Percentiles rank a stretch among this genome's conserved stretches.
These are phyloP conservation scores for Drosophila meridiana DNA, from an alignment of 2,888 invertebrate genomes.

Conservation along the genomic window DNA sequence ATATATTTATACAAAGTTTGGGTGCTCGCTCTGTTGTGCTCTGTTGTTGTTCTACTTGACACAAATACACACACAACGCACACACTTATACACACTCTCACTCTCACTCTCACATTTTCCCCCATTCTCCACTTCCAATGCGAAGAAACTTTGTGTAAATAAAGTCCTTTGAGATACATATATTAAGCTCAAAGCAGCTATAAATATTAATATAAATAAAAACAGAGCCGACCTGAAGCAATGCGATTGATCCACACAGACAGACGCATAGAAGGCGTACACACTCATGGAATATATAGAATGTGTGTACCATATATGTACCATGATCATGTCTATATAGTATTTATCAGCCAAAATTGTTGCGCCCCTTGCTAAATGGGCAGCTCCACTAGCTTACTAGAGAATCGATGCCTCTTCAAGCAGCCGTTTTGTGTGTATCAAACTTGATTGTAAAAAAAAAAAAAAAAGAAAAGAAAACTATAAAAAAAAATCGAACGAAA, in stretches of 20 bases:
- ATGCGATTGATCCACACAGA: conserved; percentile 77
- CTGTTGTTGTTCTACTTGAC: conserved; percentile 48
- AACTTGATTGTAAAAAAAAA: conserved; percentile 62
- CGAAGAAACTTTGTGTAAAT: conserved; percentile 83
- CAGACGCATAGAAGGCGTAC: conserved; percentile 56
- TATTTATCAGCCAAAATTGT: conserved; percentile 53
- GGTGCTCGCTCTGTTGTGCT: conserved; percentile 54
- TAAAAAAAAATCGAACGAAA: conserved; percentile 45
- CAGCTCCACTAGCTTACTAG: conserved; percentile 38
- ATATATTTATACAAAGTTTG: conserved; percentile 84
- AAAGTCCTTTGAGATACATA: conserved; percentile 79
- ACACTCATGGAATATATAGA: conserved; percentile 45
- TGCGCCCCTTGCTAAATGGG: conserved; percentile 32
- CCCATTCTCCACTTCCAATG: conserved; percentile 46
- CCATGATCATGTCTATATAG: conserved; percentile 26
- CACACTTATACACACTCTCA: conserved; percentile 17
- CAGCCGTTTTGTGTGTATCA: conserved; percentile 79
- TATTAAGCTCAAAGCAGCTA: conserved; percentile 33
- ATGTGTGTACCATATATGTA: conserved; percentile 34
- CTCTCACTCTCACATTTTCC: conserved; percentile 29
- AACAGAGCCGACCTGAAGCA: conserved; percentile 69
- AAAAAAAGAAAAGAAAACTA: background rate
- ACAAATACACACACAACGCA: conserved; percentile 13
- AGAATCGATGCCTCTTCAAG: conserved; percentile 53
- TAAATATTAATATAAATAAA: conserved; percentile 27